Percentiles rank a stretch among this genome's conserved stretches.
Conservation (phyloP, 2,888 invertebrate species). For the Beris chalybata region DNA sequence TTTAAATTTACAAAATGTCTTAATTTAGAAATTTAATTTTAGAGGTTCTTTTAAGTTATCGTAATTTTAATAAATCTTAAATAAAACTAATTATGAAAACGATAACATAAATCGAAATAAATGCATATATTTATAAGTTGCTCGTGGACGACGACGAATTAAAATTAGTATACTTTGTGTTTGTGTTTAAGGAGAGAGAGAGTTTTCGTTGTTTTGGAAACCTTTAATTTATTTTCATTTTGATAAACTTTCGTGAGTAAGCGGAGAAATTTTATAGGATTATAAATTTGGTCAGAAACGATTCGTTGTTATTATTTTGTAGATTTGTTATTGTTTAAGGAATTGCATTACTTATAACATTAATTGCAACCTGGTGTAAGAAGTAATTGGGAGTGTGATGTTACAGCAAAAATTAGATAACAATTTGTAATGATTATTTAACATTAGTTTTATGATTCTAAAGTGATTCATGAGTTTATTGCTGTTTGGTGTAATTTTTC, state of each 20-base stretch:
- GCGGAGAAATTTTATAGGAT: not conserved
- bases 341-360: no score
- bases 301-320: no score
- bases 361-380: no score
- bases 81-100: not conserved
- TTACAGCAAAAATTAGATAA: no score
- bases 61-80: not conserved
- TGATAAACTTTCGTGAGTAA: slow-evolving; percentile 5
- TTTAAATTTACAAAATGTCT: slow-evolving; percentile 36
- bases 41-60: slow-evolving; percentile 19
- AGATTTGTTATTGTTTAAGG: no score
- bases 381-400: no score
- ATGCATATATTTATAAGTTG: not conserved
- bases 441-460: no score
- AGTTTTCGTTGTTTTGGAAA: slow-evolving; percentile 43
- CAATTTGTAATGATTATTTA: no score
- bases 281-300: not conserved
- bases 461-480: no score
- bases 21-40: slow-evolving; percentile 10
- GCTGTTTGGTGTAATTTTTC: not conserved
- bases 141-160: slow-evolving; percentile 7
- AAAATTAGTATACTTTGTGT: slow-evolving; percentile 8
- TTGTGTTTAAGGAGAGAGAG: slow-evolving; percentile 7
- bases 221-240: slow-evolving; percentile 38
- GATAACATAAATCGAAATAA: not conserved